phyloP scores from a whole-genome alignment of 2,888 invertebrate species.

The Drosophila cyrtoloma region DNA sequence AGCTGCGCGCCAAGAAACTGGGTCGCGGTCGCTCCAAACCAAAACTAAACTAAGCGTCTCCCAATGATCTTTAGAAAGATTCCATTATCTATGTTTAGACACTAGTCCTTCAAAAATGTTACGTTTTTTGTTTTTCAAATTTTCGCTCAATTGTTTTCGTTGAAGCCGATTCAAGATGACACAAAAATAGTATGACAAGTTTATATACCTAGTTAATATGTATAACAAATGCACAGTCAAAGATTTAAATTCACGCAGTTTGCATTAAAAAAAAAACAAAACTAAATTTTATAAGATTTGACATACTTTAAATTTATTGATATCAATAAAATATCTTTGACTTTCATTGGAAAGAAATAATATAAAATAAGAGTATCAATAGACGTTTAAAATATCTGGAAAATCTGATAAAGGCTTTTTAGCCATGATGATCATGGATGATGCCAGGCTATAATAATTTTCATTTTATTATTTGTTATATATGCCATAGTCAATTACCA shows the following conservation, averaged over 20 bases:
- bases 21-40: slow-evolving; percentile 84
- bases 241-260: slow-evolving; percentile 5
- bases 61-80: neutral
- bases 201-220: slow-evolving; percentile 1
- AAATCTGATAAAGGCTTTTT: neutral
- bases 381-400: neutral
- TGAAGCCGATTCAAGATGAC: neutral
- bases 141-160: slow-evolving; percentile 1
- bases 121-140: neutral
- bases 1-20: slow-evolving; percentile 89
- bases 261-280: neutral
- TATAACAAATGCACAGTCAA: slow-evolving; percentile 15
- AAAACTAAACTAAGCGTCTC: slow-evolving; percentile 34
- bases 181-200: neutral
- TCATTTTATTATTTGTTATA: neutral
- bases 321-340: slow-evolving; percentile 7
- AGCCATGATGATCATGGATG: neutral
- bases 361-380: neutral
- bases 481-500: neutral
- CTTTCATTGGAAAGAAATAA: neutral
- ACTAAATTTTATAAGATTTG: neutral
- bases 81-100: neutral
- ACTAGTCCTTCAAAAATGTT: neutral
- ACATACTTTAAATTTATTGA: slow-evolving; percentile 1
- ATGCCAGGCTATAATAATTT: neutral